Base-by-base conservation (phyloP, 2,888 invertebrate genomes). In the Crossocerus cetratus region DNA sequence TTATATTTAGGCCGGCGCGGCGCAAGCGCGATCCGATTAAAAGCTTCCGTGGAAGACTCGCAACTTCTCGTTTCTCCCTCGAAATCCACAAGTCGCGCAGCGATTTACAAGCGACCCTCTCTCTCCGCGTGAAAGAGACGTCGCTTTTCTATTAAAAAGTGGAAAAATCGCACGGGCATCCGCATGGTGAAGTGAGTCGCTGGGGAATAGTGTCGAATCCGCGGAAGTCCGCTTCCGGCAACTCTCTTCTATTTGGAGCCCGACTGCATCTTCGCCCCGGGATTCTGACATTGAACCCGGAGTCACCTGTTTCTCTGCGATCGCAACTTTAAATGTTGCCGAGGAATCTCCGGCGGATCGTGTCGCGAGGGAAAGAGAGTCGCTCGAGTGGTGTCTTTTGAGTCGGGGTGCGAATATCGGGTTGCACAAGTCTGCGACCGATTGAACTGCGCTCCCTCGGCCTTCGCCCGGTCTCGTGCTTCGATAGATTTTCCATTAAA, bases 1-100 rank as follows among this genome's bases (percentile, higher is more conserved):
- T 83, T 90, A 89, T 89, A 90, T 89, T 90, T 89, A 90, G 89
- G 82, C 67, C 78, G 83, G 65, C 83, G 87, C 32, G 32, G 32
- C 89, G 88, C 89, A 83, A 83, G 89, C 89, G 90, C 87, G 84
- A 87, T 88, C 78, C 82, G 81, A 86, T 87, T 84, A 83, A 84
- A 82, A 77, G 32, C 67, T 63, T 80, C 80, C 72, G 78, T 74
- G 49, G 82, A 82, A 86, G 84, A 86, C 84, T 86, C 81, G 85
- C 83, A 81, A 72, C 76, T 82, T 83, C 67, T 70, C 8, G 32
- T 32, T 32, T 32, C 32, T 32, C 72, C 54, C 58, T 42, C 76
- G 69, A 80, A 78, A 76, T 76, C 68, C 61, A 32, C 8, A 43
- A 20, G 73, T 68, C 70, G 67, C 44, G 58, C 42, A 72, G 65